Percentiles rank a stretch among this genome's conserved stretches.
phyloP scores from a whole-genome alignment of 2,888 invertebrate genomes.

The Theretra japonica region DNA sequence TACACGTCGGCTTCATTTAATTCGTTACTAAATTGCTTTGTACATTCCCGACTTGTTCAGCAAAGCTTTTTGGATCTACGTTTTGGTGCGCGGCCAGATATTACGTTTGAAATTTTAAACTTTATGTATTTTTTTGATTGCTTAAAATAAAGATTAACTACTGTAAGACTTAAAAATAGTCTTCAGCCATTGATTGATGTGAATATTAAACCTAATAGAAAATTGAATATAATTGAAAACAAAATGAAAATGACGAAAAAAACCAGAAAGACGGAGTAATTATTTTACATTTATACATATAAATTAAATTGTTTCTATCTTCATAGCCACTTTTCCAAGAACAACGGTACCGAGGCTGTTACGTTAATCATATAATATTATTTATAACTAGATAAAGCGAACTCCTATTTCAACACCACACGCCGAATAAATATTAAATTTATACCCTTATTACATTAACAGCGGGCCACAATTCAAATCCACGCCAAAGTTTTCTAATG shows the following conservation, averaged over 20 bases:
- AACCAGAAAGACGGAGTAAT: too few species aligned
- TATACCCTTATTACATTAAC: conserved; percentile 12
- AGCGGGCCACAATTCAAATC: conserved; percentile 44
- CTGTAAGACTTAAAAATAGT: too few species aligned
- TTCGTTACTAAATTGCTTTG: conserved; percentile 21
- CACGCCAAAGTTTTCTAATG: conserved; percentile 46
- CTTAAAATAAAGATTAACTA: too few species aligned
- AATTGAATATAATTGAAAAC: too few species aligned
- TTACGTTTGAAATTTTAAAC: neutral
- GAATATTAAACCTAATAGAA: too few species aligned
- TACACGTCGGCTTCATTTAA: conserved; percentile 19
- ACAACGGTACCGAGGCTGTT: too few species aligned
- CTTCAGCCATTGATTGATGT: too few species aligned
- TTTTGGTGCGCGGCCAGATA: neutral
- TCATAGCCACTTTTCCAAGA: too few species aligned
- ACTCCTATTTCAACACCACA: neutral
- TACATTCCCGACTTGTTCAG: conserved; percentile 9
- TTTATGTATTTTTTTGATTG: neutral
- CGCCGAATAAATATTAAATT: conserved; percentile 21
- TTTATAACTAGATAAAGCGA: neutral
- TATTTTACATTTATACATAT: too few species aligned
- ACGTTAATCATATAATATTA: too few species aligned
- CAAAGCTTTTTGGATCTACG: neutral
- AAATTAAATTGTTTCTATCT: too few species aligned
- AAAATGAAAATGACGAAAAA: neutral